Conservation (phyloP, 2,797 vertebrate species). For the Pseudopleuronectes americanus region DNA sequence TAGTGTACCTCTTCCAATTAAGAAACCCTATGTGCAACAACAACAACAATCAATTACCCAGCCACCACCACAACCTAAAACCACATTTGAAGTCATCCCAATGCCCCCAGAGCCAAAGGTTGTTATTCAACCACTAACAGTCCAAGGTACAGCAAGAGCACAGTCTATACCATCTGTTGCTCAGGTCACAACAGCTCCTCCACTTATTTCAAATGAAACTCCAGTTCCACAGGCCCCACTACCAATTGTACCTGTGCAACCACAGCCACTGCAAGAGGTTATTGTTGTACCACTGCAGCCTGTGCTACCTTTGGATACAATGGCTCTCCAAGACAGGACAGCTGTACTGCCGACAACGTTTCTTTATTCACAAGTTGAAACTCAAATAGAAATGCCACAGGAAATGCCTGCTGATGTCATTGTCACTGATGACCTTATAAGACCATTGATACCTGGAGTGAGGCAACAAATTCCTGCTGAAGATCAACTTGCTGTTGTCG, state of each 20-base stretch:
- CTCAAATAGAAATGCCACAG: slow-evolving; percentile 43
- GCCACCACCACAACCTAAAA: slow-evolving; percentile 38
- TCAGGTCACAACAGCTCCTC: slow-evolving; percentile 26
- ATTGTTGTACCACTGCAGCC: slow-evolving; percentile 35
- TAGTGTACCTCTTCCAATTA: slow-evolving; percentile 71
- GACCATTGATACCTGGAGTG: slow-evolving; percentile 31
- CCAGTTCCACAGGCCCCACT: slow-evolving; percentile 31
- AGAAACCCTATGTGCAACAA: slow-evolving; percentile 71
- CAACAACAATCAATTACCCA: slow-evolving; percentile 53
- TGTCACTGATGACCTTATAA: slow-evolving; percentile 26
- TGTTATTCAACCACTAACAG: slow-evolving; percentile 47
- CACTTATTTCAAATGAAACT: slow-evolving; percentile 31
- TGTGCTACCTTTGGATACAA: slow-evolving; percentile 22
- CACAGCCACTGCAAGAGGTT: slow-evolving; percentile 47
- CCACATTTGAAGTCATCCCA: slow-evolving; percentile 44
- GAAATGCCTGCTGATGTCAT: slow-evolving; percentile 31
- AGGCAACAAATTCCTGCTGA: slow-evolving; percentile 40
- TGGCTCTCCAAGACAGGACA: slow-evolving; percentile 35
- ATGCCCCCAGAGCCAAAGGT: slow-evolving; percentile 44
- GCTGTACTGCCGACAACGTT: slow-evolving; percentile 11
- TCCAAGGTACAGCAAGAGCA: slow-evolving; percentile 44
- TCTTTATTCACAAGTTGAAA: slow-evolving; percentile 31
- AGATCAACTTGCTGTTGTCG: slow-evolving; percentile 20
- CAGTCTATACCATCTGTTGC: slow-evolving; percentile 25
- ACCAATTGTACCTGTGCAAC: slow-evolving; percentile 37